Base-by-base conservation (phyloP, 2,113 vertebrate species). In the Misgurnus mizolepis region DNA sequence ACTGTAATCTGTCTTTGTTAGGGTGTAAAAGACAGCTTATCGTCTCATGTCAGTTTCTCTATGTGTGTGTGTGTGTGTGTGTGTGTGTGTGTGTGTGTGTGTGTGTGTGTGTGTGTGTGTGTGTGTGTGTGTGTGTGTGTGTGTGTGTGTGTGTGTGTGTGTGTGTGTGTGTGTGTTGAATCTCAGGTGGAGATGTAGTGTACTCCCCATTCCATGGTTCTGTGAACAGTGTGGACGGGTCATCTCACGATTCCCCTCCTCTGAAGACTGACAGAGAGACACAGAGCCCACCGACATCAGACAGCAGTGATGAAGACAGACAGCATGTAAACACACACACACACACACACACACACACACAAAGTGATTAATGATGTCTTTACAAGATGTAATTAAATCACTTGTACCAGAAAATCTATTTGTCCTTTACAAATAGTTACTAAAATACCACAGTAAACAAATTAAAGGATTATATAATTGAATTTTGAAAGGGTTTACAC, bases 291-390 rank as follows among this genome's bases (percentile, higher is more conserved):
- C 87, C 89, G 78, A 87, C 89, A 9, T 87, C 88, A 75, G 90
- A 89, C 84, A 88, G 88, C 80, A 90, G 90, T 17, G 86, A 86
- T 18, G 86, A 90, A n/a, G 86, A 90, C 10, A 87, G 89, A 76
- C 84, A 73, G 2, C 80, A 87, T 47, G 80, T 82, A 65, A 61
- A 18, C 7, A 60, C 41, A 69, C 60, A 64, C 49, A 71, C n/a
- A 65, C 58, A 22, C 78, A 69, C 6, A 27, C 41, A 69, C 60
- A 64, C 49, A 71, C n/a, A 65, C 58, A 22, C 78, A 69, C 6
- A 27, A 12, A 43, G 43, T 27, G 43, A 47, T 22, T 58, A 58
- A 58, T 58, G 17, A 58, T n/a, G 55, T 58, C 6, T n/a, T 58
- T 18, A n/a, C n/a, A 8, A 58, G n/a, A 0, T 58, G 55, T n/a